phyloP scores from a whole-genome alignment of 2,888 invertebrate genomes.

The Drosophila dives region DNA sequence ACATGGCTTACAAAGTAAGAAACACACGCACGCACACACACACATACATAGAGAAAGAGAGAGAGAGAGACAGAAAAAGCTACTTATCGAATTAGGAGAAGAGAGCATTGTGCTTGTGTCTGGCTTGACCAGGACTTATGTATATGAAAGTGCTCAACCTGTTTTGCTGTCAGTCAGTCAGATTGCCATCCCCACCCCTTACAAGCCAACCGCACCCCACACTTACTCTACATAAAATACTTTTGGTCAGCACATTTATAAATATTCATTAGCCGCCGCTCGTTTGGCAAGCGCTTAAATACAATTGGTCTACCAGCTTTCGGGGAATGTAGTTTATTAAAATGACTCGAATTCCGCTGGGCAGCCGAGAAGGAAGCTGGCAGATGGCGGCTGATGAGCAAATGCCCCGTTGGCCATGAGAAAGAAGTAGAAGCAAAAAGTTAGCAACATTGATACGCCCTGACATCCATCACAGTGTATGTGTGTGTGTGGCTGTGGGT shows the following conservation, averaged over 20 bases:
- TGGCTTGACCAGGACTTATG: slow-evolving; percentile 29
- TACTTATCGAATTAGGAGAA: slow-evolving; percentile 30
- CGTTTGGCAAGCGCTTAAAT: slow-evolving; percentile 32
- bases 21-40: slow-evolving; percentile 2
- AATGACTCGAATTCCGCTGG: slow-evolving; percentile 53
- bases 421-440: slow-evolving; percentile 19
- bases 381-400: slow-evolving; percentile 24
- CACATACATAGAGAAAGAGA: neutral
- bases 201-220: neutral
- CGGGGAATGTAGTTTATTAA: slow-evolving; percentile 62
- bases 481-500: neutral
- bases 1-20: slow-evolving; percentile 15
- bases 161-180: slow-evolving; percentile 28
- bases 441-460: slow-evolving; percentile 39
- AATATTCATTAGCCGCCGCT: slow-evolving; percentile 70
- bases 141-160: slow-evolving; percentile 38
- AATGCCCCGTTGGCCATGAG: slow-evolving; percentile 10
- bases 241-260: slow-evolving; percentile 46
- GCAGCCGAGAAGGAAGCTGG: slow-evolving; percentile 26
- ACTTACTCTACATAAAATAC: neutral
- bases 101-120: slow-evolving; percentile 3
- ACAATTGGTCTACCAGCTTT: slow-evolving; percentile 22
- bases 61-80: slow-evolving; percentile 1
- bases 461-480: slow-evolving; percentile 13
- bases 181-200: neutral